Conservation (phyloP, 2,888 invertebrate genomes). For the Cerceris rybyensis region DNA sequence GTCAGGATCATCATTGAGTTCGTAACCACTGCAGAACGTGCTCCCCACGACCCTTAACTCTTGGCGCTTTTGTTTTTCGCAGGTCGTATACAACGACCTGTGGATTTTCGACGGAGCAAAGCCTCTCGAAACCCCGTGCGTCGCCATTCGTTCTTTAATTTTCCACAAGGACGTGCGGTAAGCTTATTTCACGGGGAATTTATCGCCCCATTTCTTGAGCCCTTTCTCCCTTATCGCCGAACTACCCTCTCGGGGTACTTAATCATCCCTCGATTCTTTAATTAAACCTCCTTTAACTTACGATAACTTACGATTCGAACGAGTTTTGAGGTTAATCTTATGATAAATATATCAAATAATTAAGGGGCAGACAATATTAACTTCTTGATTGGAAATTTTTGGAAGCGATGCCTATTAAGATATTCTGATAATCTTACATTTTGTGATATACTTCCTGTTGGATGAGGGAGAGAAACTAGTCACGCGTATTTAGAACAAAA, state of each 20-base stretch:
- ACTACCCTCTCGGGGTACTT: too few relatives aligned
- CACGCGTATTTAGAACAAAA: too few relatives aligned
- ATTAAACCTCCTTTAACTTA: slow-evolving; percentile 2
- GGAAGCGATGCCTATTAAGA: too few relatives aligned
- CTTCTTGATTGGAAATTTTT: too few relatives aligned
- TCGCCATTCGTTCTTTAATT: background rate
- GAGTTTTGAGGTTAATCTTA: too few relatives aligned
- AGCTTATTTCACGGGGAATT: slow-evolving; percentile 39
- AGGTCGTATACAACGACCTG: slow-evolving; percentile 47
- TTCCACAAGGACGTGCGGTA: too few relatives aligned
- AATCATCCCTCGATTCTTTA: background rate
- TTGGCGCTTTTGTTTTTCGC: slow-evolving; percentile 38
- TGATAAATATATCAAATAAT: too few relatives aligned
- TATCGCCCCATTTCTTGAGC: slow-evolving; percentile 16
- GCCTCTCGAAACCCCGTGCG: background rate
- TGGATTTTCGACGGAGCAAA: slow-evolving; percentile 45
- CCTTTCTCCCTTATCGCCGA: background rate
- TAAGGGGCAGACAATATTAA: too few relatives aligned
- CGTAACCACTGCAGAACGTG: slow-evolving; percentile 31
- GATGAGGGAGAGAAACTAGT: too few relatives aligned
- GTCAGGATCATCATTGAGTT: slow-evolving; percentile 60
- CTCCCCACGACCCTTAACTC: slow-evolving; percentile 37
- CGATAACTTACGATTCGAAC: background rate
- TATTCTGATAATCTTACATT: too few relatives aligned
- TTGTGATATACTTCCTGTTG: too few relatives aligned